These are phyloP conservation scores for Nysson spinosus DNA, from an alignment of 2,888 invertebrate species.

Conservation along the genomic window DNA sequence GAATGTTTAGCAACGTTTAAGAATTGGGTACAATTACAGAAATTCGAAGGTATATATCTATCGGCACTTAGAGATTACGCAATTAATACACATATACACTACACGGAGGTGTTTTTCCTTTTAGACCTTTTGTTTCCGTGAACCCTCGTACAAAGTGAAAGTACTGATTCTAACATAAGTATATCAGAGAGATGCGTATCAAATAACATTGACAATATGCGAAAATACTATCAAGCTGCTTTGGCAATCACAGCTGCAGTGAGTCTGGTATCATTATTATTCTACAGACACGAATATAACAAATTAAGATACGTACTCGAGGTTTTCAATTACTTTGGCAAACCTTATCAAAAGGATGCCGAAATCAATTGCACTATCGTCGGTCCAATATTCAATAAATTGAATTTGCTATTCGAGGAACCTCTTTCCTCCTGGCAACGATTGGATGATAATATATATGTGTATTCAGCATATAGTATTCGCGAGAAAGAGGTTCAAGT, in stretches of 20 bases:
- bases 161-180: no score
- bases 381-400: slow-evolving; percentile 26
- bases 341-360: slow-evolving; percentile 80
- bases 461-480: slow-evolving; percentile 84
- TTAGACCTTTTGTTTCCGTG: neutral
- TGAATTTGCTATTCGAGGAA: slow-evolving; percentile 79
- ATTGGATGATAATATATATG: slow-evolving; percentile 81
- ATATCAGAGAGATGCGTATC: neutral
- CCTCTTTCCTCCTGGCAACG: slow-evolving; percentile 83
- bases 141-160: neutral
- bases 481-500: slow-evolving; percentile 80
- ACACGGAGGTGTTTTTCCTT: no score
- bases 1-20: no score
- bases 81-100: no score
- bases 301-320: slow-evolving; percentile 89
- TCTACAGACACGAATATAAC: slow-evolving; percentile 92
- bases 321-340: slow-evolving; percentile 92
- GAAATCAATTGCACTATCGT: slow-evolving; percentile 78
- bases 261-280: slow-evolving; percentile 86
- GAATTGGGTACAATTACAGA: no score
- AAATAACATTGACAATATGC: slow-evolving; percentile 79
- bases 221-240: slow-evolving; percentile 89
- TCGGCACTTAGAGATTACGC: no score
- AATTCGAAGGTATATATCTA: no score
- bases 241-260: slow-evolving; percentile 85